phyloP scores from a whole-genome alignment of 2,888 invertebrate genomes.

The Pantelozetes paolii region DNA sequence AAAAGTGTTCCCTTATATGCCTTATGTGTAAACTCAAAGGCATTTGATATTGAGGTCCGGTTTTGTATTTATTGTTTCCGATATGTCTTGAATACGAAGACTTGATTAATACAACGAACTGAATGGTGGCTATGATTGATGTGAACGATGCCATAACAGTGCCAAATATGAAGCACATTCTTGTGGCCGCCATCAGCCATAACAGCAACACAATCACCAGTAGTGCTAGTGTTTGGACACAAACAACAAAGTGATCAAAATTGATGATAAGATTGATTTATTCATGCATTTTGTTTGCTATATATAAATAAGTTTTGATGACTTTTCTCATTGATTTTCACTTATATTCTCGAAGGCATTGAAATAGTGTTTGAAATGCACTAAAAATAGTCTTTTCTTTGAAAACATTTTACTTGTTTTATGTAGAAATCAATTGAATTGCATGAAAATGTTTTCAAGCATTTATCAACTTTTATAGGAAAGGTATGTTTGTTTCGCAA shows the following conservation, averaged over 20 bases:
- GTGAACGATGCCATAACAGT: slow-evolving; percentile 7
- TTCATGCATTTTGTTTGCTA: not conserved
- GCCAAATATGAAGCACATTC: slow-evolving; percentile 16
- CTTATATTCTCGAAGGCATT: too few relatives aligned
- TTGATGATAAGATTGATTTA: not conserved
- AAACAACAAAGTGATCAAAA: too few relatives aligned
- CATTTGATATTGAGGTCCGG: slow-evolving; percentile 22
- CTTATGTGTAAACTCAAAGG: not conserved
- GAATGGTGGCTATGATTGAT: slow-evolving; percentile 18
- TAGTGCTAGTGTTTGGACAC: too few relatives aligned
- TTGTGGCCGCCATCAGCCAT: slow-evolving; percentile 30
- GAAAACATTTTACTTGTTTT: too few relatives aligned
- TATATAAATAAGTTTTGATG: too few relatives aligned
- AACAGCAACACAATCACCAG: not conserved
- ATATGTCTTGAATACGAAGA: slow-evolving; percentile 3
- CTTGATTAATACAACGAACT: slow-evolving; percentile 8
- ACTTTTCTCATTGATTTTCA: too few relatives aligned
- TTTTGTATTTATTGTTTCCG: slow-evolving; percentile 16
- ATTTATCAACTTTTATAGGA: too few relatives aligned
- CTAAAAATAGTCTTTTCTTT: too few relatives aligned
- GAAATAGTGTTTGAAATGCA: too few relatives aligned
- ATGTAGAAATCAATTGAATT: too few relatives aligned
- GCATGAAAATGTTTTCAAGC: too few relatives aligned
- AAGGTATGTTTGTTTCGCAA: too few relatives aligned
- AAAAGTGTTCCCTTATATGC: not conserved